Evolutionary conservation across 35 echinoderm and acorn worm genomes (phyloP), one percentile per base, ranked within the genome.

Genomic region (Amphiura filiformis): DNA sequence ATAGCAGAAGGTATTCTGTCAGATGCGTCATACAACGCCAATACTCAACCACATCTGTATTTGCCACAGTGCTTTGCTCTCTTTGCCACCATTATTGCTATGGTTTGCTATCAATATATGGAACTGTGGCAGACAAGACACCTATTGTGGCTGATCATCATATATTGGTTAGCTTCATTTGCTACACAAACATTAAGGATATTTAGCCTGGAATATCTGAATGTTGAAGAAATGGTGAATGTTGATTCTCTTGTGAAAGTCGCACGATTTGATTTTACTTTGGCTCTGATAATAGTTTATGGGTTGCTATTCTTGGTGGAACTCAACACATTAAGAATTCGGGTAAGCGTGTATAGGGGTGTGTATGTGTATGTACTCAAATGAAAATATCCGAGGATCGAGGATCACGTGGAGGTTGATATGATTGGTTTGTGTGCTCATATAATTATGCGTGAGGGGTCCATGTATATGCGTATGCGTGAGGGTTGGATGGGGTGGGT

Each of bases 141-240:
- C 11, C 88, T 97, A 88, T 75, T 84, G 0, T 88, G 88, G 81
- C 33, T 97, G 31, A 80, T 94, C 36, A 23, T 91, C 1, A 0
- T 91, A 9, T 97, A 97, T 39, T 97, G 95, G 95, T 57, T 93
- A 13, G 37, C 75, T 13, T 57, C 91, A 15, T 57, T 97, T 56
- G 89, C 76, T 28, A 61, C 52, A 9, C 42, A 90, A 38, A 36
- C 39, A 37, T 20, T 91, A 9, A 76, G 77, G 34, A 35, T 94
- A 18, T 36, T 89, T 15, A 91, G 86, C 39, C 57, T 97, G 13
- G 38, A 76, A 34, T 39, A 97, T 76, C 81, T 81, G 32, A 76
- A 86, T 7, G 37, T 61, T 14, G 78, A 85, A 23, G 17, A 4
- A 15, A 15, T 30, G 28, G 11, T 30, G 4, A 1, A 70, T 13